Percentiles rank a stretch among this genome's conserved stretches.
phyloP scores from a whole-genome alignment of 2,797 vertebrate species.

The Gallinago stenura region DNA sequence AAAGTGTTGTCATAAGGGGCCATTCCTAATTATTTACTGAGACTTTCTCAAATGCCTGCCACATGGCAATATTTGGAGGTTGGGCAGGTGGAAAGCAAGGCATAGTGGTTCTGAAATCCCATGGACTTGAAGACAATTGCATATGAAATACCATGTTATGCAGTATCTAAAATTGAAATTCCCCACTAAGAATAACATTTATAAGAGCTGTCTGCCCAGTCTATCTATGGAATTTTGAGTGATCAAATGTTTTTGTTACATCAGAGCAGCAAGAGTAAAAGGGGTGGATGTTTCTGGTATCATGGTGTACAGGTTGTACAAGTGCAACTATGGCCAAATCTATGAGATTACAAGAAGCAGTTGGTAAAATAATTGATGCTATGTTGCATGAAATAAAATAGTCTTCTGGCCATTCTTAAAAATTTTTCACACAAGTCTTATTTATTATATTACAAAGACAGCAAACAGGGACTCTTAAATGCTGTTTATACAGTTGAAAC shows the following conservation, averaged over 20 bases:
- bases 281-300: background rate
- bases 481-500: background rate
- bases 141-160: background rate
- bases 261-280: background rate
- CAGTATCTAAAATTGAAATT: background rate
- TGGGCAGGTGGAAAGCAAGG: rapidly evolving
- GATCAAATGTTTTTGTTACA: background rate
- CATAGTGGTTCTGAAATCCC: background rate
- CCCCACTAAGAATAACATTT: background rate
- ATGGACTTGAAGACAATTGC: background rate
- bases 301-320: background rate
- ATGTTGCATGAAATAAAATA: background rate
- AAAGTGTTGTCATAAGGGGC: background rate
- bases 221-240: background rate
- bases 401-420: background rate
- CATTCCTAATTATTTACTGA: background rate
- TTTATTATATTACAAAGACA: background rate
- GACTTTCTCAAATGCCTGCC: background rate
- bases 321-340: background rate
- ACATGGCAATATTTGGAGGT: background rate
- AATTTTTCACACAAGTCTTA: background rate
- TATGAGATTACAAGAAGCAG: background rate
- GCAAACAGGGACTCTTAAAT: background rate
- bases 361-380: background rate
- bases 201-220: background rate